Evolutionary conservation across 2,113 vertebrate genomes (phyloP).

Genomic region (Podarcis cretensis): DNA sequence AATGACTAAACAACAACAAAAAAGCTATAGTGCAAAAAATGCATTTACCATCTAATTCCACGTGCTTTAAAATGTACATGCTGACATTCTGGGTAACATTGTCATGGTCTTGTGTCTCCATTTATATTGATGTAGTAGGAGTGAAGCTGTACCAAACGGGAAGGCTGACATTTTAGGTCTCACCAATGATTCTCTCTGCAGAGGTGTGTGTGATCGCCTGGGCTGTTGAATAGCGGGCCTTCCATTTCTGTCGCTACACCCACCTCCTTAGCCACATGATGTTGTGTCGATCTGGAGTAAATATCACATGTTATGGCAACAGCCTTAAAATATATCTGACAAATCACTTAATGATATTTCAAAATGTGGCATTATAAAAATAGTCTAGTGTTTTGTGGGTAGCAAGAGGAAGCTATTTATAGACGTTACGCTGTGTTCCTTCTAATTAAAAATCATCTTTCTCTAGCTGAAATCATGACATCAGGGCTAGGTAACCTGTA

Average conservation of each 20-base stretch:
- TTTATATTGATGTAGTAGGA: slow-evolving; percentile 48
- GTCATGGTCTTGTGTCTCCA: slow-evolving; percentile 35
- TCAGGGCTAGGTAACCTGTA: background rate
- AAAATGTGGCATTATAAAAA: background rate
- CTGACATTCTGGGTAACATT: background rate
- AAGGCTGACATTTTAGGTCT: slow-evolving; percentile 57
- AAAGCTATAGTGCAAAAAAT: too few species aligned
- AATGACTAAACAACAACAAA: too few species aligned
- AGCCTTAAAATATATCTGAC: slow-evolving; percentile 34
- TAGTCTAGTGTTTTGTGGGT: background rate
- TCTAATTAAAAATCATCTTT: background rate
- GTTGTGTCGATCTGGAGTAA: slow-evolving; percentile 60
- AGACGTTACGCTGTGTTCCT: background rate
- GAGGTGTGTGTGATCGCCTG: slow-evolving; percentile 58
- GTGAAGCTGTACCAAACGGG: slow-evolving; percentile 54
- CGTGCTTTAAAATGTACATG: slow-evolving; percentile 32
- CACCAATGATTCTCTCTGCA: slow-evolving; percentile 39
- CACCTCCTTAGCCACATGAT: slow-evolving; percentile 60
- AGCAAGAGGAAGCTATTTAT: slow-evolving; percentile 25
- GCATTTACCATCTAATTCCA: slow-evolving; percentile 6
- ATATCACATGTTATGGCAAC: slow-evolving; percentile 51
- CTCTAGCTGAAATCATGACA: background rate
- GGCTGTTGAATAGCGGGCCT: slow-evolving; percentile 51
- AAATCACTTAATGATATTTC: slow-evolving; percentile 26
- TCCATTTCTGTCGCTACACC: slow-evolving; percentile 66